These are phyloP conservation scores for Ranitomeya variabilis DNA, from an alignment of 2,113 vertebrate species.

Conservation along the genomic window DNA sequence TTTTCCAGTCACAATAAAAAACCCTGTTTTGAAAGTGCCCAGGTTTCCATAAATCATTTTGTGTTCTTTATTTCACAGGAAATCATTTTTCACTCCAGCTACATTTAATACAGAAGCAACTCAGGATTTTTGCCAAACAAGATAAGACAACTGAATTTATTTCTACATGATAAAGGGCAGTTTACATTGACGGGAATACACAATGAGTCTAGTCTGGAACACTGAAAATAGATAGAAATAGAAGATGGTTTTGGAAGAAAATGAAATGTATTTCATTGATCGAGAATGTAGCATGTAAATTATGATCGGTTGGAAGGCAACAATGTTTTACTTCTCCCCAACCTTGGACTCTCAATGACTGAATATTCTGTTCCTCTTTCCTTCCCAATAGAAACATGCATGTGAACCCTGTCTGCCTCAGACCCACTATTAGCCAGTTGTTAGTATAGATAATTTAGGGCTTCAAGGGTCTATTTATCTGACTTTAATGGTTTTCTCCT, in stretches of 20 bases:
- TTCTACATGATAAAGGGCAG: conserved; percentile 36
- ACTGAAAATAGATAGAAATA: not conserved
- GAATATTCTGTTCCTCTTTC: not conserved
- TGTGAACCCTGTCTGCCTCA: conserved; percentile 22
- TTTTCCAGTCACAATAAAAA: conserved; percentile 10
- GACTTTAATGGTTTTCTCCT: not conserved
- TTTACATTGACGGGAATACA: conserved; percentile 46
- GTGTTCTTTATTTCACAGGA: conserved; percentile 21
- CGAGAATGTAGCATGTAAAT: not conserved
- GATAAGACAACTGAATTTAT: conserved; percentile 42
- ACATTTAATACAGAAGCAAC: conserved; percentile 38
- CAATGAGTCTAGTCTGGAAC: conserved; percentile 7
- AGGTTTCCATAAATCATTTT: conserved; percentile 31
- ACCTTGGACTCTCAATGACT: conserved; percentile 9
- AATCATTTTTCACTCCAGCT: conserved; percentile 36
- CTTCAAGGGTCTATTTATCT: conserved; percentile 28
- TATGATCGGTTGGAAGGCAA: not conserved
- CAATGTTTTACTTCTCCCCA: not conserved
- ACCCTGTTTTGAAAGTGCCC: not conserved
- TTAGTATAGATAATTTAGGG: not conserved
- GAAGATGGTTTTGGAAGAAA: not conserved
- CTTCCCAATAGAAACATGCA: conserved; percentile 16
- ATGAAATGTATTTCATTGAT: not conserved
- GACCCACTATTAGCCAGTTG: conserved; percentile 3
- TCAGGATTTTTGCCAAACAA: conserved; percentile 49